Evolutionary conservation across 2,113 vertebrate species (phyloP).

Genomic region (Speoplatyrhinus poulsoni): DNA sequence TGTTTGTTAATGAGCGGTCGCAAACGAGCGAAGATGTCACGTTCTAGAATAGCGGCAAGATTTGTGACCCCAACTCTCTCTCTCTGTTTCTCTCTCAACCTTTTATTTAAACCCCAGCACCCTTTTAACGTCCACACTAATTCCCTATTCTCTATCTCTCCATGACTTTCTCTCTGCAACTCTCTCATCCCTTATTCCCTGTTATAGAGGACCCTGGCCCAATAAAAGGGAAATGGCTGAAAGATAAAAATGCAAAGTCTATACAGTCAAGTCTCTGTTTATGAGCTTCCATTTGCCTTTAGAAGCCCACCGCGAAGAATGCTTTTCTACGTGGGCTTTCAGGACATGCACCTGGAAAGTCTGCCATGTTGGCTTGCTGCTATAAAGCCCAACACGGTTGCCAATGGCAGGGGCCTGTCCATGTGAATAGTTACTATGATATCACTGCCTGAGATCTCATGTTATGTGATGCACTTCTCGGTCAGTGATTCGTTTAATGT

Average conservation of each 20-base stretch:
- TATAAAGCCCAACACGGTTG: slow-evolving; percentile 51
- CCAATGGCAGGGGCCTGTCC: slow-evolving; percentile 40
- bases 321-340: slow-evolving; percentile 60
- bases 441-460: slow-evolving; percentile 38
- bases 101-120: slow-evolving; percentile 41
- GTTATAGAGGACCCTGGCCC: slow-evolving; percentile 85
- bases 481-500: slow-evolving; percentile 24
- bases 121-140: slow-evolving; percentile 42
- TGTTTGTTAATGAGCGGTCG: slow-evolving; percentile 99
- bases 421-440: slow-evolving; percentile 38
- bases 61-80: slow-evolving; percentile 86
- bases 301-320: slow-evolving; percentile 67
- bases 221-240: slow-evolving; percentile 93
- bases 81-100: slow-evolving; percentile 39
- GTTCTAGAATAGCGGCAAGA: slow-evolving; percentile 98
- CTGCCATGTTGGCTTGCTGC: slow-evolving; percentile 63
- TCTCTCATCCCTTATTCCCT: slow-evolving; percentile 20
- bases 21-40: slow-evolving; percentile 99
- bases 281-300: slow-evolving; percentile 84
- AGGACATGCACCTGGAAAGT: slow-evolving; percentile 58
- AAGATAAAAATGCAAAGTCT: slow-evolving; percentile 98
- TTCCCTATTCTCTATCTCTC: background rate
- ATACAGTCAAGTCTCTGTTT: slow-evolving; percentile 95
- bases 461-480: slow-evolving; percentile 40
- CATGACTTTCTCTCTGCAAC: slow-evolving; percentile 21